Conservation (phyloP, 2,113 vertebrate species). For the Trachemys scripta region DNA sequence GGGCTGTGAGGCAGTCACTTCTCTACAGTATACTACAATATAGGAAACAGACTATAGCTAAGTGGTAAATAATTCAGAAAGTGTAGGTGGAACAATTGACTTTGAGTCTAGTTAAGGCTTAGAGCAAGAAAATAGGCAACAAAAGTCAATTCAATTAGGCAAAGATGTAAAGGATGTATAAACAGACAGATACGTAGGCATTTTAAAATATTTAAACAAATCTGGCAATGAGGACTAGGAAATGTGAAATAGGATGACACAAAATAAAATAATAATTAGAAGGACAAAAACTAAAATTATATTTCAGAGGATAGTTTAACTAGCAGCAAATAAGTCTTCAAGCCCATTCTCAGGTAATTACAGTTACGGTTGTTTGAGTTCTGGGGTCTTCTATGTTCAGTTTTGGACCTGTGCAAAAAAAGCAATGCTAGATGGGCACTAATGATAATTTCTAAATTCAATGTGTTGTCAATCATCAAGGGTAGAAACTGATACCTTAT, state of each 20-base stretch:
- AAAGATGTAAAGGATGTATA: conserved; percentile 5
- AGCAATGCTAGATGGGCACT: background rate
- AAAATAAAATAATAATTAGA: background rate
- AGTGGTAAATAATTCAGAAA: background rate
- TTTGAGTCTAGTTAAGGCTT: background rate
- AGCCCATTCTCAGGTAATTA: background rate
- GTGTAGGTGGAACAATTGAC: background rate
- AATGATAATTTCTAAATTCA: background rate
- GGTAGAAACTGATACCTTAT: background rate
- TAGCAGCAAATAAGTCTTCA: background rate
- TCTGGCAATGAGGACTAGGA: background rate
- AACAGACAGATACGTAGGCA: conserved; percentile 22
- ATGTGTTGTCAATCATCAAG: background rate
- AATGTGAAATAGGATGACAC: background rate
- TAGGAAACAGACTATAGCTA: background rate
- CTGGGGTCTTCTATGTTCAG: background rate
- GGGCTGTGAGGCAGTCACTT: no score
- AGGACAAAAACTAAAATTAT: background rate
- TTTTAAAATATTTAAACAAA: conserved; percentile 8
- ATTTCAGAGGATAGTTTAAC: background rate
- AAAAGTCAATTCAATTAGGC: conserved; percentile 43
- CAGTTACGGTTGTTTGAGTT: background rate
- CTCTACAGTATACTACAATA: no score
- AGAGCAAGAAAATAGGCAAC: background rate
- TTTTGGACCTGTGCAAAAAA: background rate